These are phyloP conservation scores for Mus spretus DNA, from an alignment of 2,797 vertebrate species.

Conservation along the genomic window DNA sequence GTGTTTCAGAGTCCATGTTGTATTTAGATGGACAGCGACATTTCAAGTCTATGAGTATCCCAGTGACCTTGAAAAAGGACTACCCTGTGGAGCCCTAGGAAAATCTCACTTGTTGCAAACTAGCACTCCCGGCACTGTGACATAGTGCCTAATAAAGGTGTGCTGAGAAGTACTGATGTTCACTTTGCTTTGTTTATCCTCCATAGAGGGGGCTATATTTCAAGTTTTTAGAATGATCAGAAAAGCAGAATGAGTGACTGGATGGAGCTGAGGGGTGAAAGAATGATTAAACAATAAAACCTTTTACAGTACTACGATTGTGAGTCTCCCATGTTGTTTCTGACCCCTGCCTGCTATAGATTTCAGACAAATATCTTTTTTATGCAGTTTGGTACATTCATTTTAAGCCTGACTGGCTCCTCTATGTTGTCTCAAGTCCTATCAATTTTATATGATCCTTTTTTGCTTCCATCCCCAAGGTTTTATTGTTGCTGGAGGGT, in stretches of 20 bases:
- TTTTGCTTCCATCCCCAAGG: slow-evolving; percentile 25
- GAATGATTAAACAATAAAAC: slow-evolving; percentile 70
- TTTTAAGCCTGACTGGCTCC: slow-evolving; percentile 4
- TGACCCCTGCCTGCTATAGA: not conserved
- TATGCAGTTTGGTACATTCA: not conserved
- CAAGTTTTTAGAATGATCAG: slow-evolving; percentile 27
- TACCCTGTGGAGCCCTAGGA: slow-evolving; percentile 62
- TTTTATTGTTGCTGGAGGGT: slow-evolving; percentile 61
- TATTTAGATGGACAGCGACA: slow-evolving; percentile 98
- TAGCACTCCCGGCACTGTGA: not conserved
- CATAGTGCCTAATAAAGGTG: not conserved
- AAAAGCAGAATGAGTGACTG: slow-evolving; percentile 17
- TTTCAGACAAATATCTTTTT: slow-evolving; percentile 4
- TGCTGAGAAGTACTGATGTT: not conserved
- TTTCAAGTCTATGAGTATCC: slow-evolving; percentile 89
- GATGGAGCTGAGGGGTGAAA: not conserved
- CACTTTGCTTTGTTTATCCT: slow-evolving; percentile 47
- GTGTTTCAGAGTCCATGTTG: slow-evolving; percentile 96
- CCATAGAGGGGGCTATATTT: slow-evolving; percentile 39
- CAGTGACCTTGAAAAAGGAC: slow-evolving; percentile 82
- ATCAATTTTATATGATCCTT: not conserved
- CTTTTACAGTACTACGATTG: slow-evolving; percentile 36
- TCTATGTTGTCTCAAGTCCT: not conserved
- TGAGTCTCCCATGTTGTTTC: not conserved
- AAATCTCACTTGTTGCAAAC: slow-evolving; percentile 52